Evolutionary conservation across 2,113 vertebrate genomes (phyloP), one percentile per base, ranked within the genome.

Genomic region (Anguilla rostrata): DNA sequence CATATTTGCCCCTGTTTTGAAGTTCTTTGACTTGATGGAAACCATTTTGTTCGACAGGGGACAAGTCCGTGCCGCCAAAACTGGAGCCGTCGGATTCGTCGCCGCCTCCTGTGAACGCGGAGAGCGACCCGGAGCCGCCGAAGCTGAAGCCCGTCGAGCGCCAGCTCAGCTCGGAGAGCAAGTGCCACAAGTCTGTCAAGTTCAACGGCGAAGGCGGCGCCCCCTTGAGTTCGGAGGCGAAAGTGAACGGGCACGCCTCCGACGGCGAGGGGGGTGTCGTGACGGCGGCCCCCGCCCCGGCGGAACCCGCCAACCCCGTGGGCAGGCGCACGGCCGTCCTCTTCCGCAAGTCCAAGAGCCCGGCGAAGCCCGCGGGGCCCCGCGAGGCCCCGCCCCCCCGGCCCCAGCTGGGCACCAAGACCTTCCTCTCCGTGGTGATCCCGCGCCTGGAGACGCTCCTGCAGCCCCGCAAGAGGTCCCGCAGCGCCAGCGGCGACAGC

Each of bases 381-480:
- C 93, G 94, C 92, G 97, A 96, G 88, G 95, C 95, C 84, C 97
- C 95, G 91, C 97, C 95, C 90, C 94, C 93, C 88, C 94, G 96
- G 94, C 95, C 96, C 85, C 97, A 97, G 96, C 95, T 98, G 93
- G 98, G 97, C 88, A 96, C 98, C 94, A 99, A 98, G 94, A 98
- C 97, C 93, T 98, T 99, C 97, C 94, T 99, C 95, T 99, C 98
- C 86, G 98, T 99, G 96, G 98, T 99, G 93, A 97, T 99, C 94
- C 98, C 98, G 89, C 95, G 97, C 90, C 97, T 99, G 95, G 98
- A 99, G 96, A 99, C 97, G 90, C 96, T 99, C 81, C 97, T 99
- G 90, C 98, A 99, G 93, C 95, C 97, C 95, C 96, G 97, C 93
- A 99, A 99, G 96, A 98, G 98, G 95, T 98, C 97, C 91, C 96